Evolutionary conservation across 2,888 invertebrate genomes (phyloP), one percentile per base, ranked within the genome.

Genomic region (Timema podura): DNA sequence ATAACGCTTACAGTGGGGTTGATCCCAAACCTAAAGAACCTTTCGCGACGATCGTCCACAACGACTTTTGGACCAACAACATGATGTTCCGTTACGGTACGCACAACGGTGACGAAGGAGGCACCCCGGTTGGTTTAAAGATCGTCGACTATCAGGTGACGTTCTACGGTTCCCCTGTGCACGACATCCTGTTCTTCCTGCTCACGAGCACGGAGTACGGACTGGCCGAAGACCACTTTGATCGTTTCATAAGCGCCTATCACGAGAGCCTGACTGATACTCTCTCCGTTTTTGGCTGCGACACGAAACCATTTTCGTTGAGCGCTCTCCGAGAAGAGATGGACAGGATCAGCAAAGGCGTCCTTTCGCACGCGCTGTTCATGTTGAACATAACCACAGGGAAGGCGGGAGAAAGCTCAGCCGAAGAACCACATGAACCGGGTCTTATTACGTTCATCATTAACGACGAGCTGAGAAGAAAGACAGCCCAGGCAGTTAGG

Each of bases 31-130:
- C 78, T 0, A 68, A 71, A 6, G 82, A 84, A 46, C 81, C 82
- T 0, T 88, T 84, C 80, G 82, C 82, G 0, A 84, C 86, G 0
- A 81, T 87, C 30, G 80, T 83, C 1, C 88, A 88, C 74, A 80
- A 82, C 0, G 88, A 88, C 76, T 82, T 86, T 67, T 88, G 88
- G 88, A 83, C 85, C 13, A 88, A 87, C 76, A 88, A 88, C 74
- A 81, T 87, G 1, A 83, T 88, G 83, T 79, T 87, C 13, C 79
- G 82, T 69, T 81, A 81, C 68, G 82, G 86, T 78, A 75, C 74
- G 48, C 16, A 72, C 6, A 15, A 49, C n/a, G 67, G 61, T 16
- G 46, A 13, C 46, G 51, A 13, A 5, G 67, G 48, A 10, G 45
- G 6, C 5, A 48, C 77, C n/a, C 82, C 85, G 0, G 76, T 80